phyloP scores from a whole-genome alignment of 2,888 invertebrate genomes.

The Trissolcus japonicus region DNA sequence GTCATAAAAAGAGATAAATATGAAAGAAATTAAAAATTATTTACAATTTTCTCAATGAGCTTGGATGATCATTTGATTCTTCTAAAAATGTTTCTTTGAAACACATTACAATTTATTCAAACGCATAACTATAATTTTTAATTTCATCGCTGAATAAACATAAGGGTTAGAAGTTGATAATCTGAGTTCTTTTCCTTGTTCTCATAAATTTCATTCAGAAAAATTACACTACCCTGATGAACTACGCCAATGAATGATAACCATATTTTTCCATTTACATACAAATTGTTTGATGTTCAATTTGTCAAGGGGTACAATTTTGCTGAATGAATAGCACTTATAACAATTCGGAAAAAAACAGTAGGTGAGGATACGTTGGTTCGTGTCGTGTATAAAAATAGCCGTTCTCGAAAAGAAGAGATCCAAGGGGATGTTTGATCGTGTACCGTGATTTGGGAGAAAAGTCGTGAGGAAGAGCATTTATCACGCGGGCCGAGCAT shows the following conservation, averaged over 20 bases:
- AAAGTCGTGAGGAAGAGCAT: constrained; percentile 74
- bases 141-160: constrained; percentile 19
- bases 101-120: constrained; percentile 1
- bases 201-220: neutral
- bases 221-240: neutral
- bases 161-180: neutral
- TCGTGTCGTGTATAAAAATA: constrained; percentile 42
- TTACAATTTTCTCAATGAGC: constrained; percentile 9
- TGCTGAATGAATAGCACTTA: neutral
- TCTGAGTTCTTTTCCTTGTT: neutral
- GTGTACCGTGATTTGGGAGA: constrained; percentile 28
- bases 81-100: neutral
- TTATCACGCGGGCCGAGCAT: constrained; percentile 74
- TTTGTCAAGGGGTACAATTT: neutral
- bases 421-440: constrained; percentile 21
- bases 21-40: constrained; percentile 37
- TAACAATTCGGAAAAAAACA: neutral
- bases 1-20: constrained; percentile 26
- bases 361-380: constrained; percentile 10
- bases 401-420: constrained; percentile 23
- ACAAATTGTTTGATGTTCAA: too few relatives aligned
- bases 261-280: too few relatives aligned
- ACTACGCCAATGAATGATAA: too few relatives aligned
- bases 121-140: constrained; percentile 20
- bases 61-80: neutral